Conservation (phyloP, 2,888 invertebrate species). For the Autographa gamma region DNA sequence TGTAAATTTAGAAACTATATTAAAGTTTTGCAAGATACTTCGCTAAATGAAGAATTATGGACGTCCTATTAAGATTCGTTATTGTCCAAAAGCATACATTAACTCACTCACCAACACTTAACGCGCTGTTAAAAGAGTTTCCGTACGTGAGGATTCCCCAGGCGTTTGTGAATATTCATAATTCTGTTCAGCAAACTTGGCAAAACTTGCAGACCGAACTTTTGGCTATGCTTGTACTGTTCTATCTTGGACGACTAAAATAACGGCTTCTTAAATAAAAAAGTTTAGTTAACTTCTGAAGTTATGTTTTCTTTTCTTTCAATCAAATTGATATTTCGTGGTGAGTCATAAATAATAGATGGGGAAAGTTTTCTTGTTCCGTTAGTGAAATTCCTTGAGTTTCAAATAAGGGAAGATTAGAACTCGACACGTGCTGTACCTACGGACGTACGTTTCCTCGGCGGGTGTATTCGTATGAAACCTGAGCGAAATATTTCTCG, state of each 20-base stretch:
- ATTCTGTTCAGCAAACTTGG: constrained; percentile 70
- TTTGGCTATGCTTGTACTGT: constrained; percentile 64
- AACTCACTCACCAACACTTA: constrained; percentile 63
- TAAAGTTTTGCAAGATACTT: constrained; percentile 15
- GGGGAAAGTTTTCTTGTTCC: constrained; percentile 60
- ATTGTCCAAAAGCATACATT: constrained; percentile 33
- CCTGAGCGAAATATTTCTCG: constrained; percentile 71
- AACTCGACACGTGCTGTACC: constrained; percentile 60
- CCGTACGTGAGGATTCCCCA: constrained; percentile 72
- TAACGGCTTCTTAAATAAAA: constrained; percentile 57
- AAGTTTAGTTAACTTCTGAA: constrained; percentile 52
- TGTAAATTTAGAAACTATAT: neutral
- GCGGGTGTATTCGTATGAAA: constrained; percentile 57
- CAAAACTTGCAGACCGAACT: constrained; percentile 68
- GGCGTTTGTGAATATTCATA: constrained; percentile 82
- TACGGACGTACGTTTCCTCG: constrained; percentile 54
- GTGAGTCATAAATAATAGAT: constrained; percentile 52
- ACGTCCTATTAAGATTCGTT: constrained; percentile 31
- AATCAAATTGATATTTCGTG: constrained; percentile 56
- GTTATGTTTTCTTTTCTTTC: constrained; percentile 55
- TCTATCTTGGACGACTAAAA: constrained; percentile 63
- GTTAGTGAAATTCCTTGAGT: constrained; percentile 60
- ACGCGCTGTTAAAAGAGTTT: constrained; percentile 74
- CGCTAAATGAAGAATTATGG: constrained; percentile 15
- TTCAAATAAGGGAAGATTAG: constrained; percentile 69